Conservation (phyloP, 1,140 invertebrate species). For the Littorina saxatilis region DNA sequence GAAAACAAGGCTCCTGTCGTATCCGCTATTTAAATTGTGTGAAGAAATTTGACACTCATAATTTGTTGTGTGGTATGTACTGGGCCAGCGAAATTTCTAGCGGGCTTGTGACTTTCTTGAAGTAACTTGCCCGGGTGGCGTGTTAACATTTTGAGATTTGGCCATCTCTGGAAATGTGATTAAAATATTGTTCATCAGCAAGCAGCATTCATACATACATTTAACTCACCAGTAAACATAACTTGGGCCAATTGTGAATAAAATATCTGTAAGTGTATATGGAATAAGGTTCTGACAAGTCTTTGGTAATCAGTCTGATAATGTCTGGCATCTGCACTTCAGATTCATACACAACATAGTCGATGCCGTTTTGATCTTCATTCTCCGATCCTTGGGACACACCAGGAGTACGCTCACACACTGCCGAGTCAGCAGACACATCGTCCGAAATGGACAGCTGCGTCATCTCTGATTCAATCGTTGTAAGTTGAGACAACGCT, state of each 20-base stretch:
- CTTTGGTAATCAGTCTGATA: constrained; percentile 98
- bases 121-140: no score
- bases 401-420: constrained; percentile 7
- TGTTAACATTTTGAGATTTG: no score
- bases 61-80: no score
- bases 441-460: constrained; percentile 30
- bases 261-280: constrained; percentile 99
- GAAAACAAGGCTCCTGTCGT: no score
- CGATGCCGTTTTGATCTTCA: constrained; percentile 55
- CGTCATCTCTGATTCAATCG: constrained; percentile 33
- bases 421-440: constrained; percentile 20
- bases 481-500: constrained; percentile 39
- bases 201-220: no score
- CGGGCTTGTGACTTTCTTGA: no score
- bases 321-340: constrained; percentile 96
- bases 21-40: no score
- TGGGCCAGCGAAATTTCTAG: no score
- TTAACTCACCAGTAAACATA: constrained; percentile 93
- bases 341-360: constrained; percentile 85
- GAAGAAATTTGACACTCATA: no score
- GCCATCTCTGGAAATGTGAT: no score
- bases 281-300: constrained; percentile 99
- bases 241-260: constrained; percentile 99
- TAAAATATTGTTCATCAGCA: no score
- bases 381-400: constrained; percentile 21